Evolutionary conservation across 2,797 vertebrate species (phyloP).

Genomic region (Paedocypris micromegethes): DNA sequence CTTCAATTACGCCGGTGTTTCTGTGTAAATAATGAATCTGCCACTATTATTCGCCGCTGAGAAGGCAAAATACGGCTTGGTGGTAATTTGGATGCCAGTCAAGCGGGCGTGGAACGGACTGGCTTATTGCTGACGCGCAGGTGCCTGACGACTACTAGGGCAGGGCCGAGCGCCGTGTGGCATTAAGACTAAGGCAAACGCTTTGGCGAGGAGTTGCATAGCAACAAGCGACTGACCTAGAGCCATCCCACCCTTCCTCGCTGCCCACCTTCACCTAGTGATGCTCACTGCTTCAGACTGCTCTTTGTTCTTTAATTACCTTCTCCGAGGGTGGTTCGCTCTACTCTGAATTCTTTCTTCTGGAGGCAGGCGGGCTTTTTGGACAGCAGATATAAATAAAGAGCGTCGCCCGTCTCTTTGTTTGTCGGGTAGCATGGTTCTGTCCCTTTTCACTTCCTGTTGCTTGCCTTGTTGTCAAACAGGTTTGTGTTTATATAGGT

Average conservation of each 20-base stretch:
- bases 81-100: conserved; percentile 55
- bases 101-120: conserved; percentile 39
- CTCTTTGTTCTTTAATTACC: conserved; percentile 52
- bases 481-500: too few relatives aligned
- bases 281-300: conserved; percentile 46
- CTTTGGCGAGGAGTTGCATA: conserved; percentile 70
- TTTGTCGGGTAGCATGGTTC: conserved; percentile 29
- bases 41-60: conserved; percentile 40
- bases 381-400: conserved; percentile 48
- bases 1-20: conserved; percentile 48
- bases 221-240: conserved; percentile 74
- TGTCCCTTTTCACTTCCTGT: conserved; percentile 40
- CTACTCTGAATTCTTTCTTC: conserved; percentile 5
- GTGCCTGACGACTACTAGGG: conserved; percentile 53
- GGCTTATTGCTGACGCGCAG: conserved; percentile 45
- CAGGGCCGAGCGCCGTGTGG: conserved; percentile 55
- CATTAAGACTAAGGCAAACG: conserved; percentile 39
- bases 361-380: conserved; percentile 32
- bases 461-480: not conserved
- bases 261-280: conserved; percentile 53
- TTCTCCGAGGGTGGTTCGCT: conserved; percentile 19
- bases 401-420: conserved; percentile 31
- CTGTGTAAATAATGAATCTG: conserved; percentile 50
- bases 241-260: conserved; percentile 59
- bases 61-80: conserved; percentile 36